A percentile compares a stretch with the other conserved stretches of the same genome.
Evolutionary conservation across 2,888 invertebrate species (phyloP).

Genomic region (Thelaira solivaga): DNA sequence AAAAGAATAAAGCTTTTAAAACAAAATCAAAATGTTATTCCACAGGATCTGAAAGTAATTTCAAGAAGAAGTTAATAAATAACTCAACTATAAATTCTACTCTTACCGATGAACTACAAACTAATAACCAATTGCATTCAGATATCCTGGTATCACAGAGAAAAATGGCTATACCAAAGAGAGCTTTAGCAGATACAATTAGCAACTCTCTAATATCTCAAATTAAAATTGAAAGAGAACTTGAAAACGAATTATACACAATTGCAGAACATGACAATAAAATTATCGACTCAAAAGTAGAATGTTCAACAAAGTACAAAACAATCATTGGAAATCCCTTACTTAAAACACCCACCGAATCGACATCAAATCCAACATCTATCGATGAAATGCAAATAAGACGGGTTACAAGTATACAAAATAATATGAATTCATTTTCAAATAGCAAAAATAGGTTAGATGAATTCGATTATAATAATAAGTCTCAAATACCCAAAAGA

Average conservation of each 20-base stretch:
- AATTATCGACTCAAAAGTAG: background rate
- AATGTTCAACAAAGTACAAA: background rate
- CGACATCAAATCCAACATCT: background rate
- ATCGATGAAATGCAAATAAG: background rate
- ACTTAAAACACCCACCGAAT: slow-evolving; percentile 18
- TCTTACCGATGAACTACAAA: background rate
- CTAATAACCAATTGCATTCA: background rate
- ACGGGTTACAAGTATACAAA: background rate
- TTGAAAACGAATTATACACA: background rate
- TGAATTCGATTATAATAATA: background rate
- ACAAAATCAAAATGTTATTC: background rate
- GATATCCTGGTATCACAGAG: background rate
- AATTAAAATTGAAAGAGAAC: background rate
- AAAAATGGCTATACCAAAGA: background rate
- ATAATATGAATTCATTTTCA: background rate
- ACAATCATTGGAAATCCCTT: slow-evolving; percentile 9
- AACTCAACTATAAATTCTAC: background rate
- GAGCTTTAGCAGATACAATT: background rate
- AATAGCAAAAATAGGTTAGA: background rate
- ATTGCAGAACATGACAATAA: background rate
- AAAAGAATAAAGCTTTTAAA: background rate
- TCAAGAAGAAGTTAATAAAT: background rate
- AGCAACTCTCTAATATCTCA: background rate
- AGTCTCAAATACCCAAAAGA: background rate
- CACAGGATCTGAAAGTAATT: background rate